These are phyloP conservation scores for Bungarus multicinctus DNA, from an alignment of 2,113 vertebrate species.

Conservation along the genomic window DNA sequence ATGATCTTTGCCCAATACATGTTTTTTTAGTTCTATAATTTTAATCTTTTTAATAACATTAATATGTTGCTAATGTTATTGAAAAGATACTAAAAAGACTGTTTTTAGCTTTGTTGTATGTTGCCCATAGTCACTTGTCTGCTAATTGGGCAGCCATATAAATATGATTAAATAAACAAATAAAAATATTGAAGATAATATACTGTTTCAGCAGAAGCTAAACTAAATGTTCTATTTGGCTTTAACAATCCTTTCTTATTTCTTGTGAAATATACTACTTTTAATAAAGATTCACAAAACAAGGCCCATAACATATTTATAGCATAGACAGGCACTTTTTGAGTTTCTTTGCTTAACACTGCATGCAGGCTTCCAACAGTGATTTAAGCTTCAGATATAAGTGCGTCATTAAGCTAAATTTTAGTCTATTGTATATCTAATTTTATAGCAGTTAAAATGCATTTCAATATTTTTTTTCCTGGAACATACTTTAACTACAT, in stretches of 20 bases:
- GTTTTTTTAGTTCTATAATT: no score
- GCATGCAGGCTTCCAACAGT: slow-evolving; percentile 35
- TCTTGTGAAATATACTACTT: slow-evolving; percentile 5
- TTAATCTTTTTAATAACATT: no score
- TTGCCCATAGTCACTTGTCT: no score
- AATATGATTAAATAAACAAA: no score
- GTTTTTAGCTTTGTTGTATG: no score
- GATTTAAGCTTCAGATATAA: slow-evolving; percentile 49
- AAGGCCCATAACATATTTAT: slow-evolving; percentile 2
- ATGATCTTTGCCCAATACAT: neutral
- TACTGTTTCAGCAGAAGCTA: neutral
- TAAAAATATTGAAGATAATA: neutral
- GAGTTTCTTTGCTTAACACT: slow-evolving; percentile 31
- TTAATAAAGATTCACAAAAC: slow-evolving; percentile 26
- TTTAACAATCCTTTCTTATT: neutral
- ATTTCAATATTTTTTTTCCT: slow-evolving; percentile 28
- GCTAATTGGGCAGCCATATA: no score
- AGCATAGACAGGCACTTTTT: slow-evolving; percentile 3
- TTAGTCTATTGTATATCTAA: neutral
- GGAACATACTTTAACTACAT: neutral
- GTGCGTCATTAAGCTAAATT: slow-evolving; percentile 46
- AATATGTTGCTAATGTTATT: no score
- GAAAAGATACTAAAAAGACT: no score
- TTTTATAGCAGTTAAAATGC: neutral
- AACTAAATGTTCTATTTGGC: slow-evolving; percentile 13